These are phyloP conservation scores for Hycleus phaleratus DNA, from an alignment of 1,140 invertebrate species.

Conservation along the genomic window DNA sequence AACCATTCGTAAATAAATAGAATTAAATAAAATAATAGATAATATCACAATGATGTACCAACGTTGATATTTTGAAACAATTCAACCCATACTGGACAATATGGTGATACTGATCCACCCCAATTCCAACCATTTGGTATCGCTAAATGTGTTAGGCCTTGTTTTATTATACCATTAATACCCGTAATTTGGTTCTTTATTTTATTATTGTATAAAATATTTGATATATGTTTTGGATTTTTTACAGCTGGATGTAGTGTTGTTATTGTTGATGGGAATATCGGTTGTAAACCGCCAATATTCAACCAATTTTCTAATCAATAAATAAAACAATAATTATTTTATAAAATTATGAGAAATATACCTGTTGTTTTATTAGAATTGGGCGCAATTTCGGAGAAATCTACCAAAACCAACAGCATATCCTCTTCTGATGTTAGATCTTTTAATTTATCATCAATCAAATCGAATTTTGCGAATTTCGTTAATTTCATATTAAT, in stretches of 20 bases:
- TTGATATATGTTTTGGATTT: conserved; percentile 19
- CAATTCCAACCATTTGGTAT: conserved; percentile 74
- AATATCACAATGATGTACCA: conserved; percentile 31
- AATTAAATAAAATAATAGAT: conserved; percentile 19
- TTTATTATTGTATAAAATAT: conserved; percentile 27
- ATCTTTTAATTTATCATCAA: conserved; percentile 27
- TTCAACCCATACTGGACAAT: conserved; percentile 65
- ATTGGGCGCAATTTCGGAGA: conserved; percentile 14
- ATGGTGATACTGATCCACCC: conserved; percentile 65
- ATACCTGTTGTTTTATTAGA: conserved; percentile 17
- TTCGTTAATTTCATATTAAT: conserved; percentile 26
- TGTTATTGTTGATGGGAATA: conserved; percentile 28
- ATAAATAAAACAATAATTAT: background rate
- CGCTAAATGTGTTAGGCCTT: conserved; percentile 65
- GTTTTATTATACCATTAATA: conserved; percentile 52
- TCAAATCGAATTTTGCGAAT: conserved; percentile 17
- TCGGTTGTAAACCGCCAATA: conserved; percentile 24
- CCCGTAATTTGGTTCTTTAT: conserved; percentile 42
- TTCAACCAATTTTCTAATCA: conserved; percentile 20
- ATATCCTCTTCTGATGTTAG: conserved; percentile 23
- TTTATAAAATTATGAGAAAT: background rate
- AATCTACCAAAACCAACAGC: conserved; percentile 29
- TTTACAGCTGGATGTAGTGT: conserved; percentile 20
- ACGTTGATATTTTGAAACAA: conserved; percentile 29
- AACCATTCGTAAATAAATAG: conserved; percentile 21